phyloP scores from a whole-genome alignment of 2,113 vertebrate species.

The Nyctereutes procyonoides region DNA sequence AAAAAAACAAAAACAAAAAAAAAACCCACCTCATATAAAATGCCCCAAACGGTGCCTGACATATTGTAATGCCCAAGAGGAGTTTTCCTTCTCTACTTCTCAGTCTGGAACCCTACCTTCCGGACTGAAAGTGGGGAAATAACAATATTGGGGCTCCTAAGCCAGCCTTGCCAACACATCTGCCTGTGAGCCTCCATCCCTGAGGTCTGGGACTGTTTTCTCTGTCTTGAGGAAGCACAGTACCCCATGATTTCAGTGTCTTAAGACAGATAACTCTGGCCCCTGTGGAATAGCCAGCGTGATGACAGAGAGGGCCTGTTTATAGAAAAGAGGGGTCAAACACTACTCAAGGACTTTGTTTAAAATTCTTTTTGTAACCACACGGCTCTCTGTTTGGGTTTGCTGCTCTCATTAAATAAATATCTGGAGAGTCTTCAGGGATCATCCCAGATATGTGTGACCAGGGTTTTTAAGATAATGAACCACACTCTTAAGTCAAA shows the following conservation, averaged over 20 bases:
- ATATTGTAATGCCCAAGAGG: background rate
- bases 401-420: slow-evolving; percentile 88
- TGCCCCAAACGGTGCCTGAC: too few species aligned
- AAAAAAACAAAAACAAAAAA: too few species aligned
- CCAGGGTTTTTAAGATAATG: slow-evolving; percentile 61
- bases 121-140: background rate
- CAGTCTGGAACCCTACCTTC: background rate
- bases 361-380: slow-evolving; percentile 88
- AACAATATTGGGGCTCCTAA: background rate
- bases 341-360: slow-evolving; percentile 86
- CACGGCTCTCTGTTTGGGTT: slow-evolving; percentile 86
- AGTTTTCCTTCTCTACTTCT: background rate
- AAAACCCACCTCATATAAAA: too few species aligned
- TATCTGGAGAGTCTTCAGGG: slow-evolving; percentile 83
- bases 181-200: background rate
- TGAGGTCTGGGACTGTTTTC: slow-evolving; percentile 61
- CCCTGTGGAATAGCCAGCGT: slow-evolving; percentile 79
- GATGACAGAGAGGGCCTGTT: slow-evolving; percentile 86
- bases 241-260: slow-evolving; percentile 60
- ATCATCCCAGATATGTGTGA: slow-evolving; percentile 71
- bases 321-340: slow-evolving; percentile 85
- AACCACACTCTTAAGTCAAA: slow-evolving; percentile 38
- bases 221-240: slow-evolving; percentile 67
- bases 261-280: slow-evolving; percentile 83
- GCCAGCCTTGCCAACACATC: background rate